Conservation (phyloP, 2,113 vertebrate genomes). For the Archocentrus centrarchus region DNA sequence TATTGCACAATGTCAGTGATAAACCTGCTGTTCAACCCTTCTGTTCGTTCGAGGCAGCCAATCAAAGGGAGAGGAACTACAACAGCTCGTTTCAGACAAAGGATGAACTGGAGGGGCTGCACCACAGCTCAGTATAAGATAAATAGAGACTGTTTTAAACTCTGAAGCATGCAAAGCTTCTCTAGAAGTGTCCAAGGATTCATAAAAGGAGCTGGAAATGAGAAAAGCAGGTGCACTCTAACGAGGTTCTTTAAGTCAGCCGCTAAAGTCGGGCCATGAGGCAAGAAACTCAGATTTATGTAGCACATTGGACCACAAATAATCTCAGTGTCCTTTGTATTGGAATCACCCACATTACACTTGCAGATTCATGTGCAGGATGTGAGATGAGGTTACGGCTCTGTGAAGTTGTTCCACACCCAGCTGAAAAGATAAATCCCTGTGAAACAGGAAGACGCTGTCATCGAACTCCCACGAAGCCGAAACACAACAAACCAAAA, state of each 20-base stretch:
- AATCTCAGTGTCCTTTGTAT: too few species aligned
- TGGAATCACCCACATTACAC: too few species aligned
- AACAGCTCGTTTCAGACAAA: too few species aligned
- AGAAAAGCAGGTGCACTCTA: too few species aligned
- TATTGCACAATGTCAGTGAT: not conserved
- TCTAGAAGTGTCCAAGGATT: too few species aligned
- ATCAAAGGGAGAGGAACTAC: not conserved
- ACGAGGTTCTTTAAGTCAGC: not conserved
- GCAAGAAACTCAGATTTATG: not conserved
- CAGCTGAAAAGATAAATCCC: not conserved
- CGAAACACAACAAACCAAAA: too few species aligned
- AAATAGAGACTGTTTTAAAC: not conserved
- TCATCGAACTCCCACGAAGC: not conserved
- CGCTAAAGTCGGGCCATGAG: rapidly evolving
- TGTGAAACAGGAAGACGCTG: not conserved
- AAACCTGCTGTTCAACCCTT: not conserved
- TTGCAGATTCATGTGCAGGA: rapidly evolving
- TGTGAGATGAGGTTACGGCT: not conserved
- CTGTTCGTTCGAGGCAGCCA: not conserved
- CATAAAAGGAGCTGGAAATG: too few species aligned
- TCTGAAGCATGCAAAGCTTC: not conserved
- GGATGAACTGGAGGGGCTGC: too few species aligned
- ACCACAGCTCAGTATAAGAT: not conserved
- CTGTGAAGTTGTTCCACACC: not conserved
- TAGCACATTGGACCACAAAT: not conserved